These are phyloP conservation scores for Crematogaster levior DNA, from an alignment of 2,888 invertebrate species.

Conservation along the genomic window DNA sequence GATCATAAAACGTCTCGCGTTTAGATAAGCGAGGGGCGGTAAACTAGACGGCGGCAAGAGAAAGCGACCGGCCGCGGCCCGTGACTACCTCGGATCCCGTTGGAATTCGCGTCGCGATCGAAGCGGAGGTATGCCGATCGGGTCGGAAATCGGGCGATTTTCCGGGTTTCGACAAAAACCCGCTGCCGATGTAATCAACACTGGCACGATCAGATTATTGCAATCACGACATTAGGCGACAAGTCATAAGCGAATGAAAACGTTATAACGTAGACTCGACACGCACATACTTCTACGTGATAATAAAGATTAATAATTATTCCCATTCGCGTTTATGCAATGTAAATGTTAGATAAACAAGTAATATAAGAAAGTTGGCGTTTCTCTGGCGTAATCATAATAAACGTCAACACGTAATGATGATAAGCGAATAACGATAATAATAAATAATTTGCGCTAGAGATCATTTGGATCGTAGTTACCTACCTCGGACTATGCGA, in stretches of 20 bases:
- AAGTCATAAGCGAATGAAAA: neutral
- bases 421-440: neutral
- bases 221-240: neutral
- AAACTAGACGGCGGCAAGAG: conserved; percentile 30
- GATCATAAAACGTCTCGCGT: conserved; percentile 73
- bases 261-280: neutral
- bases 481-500: neutral
- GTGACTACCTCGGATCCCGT: neutral
- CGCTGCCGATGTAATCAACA: conserved; percentile 14
- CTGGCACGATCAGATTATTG: neutral
- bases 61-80: conserved; percentile 28
- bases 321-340: neutral
- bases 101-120: conserved; percentile 29
- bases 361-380: neutral
- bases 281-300: neutral
- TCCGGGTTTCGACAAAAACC: conserved; percentile 45
- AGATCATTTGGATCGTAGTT: neutral
- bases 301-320: conserved; percentile 12
- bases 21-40: conserved; percentile 56
- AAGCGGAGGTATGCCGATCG: no score
- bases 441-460: conserved; percentile 8
- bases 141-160: conserved; percentile 35
- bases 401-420: neutral
- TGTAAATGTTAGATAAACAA: neutral
- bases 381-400: conserved; percentile 24